Conservation (phyloP, 2,888 invertebrate species). For the Nudaria mundana region DNA sequence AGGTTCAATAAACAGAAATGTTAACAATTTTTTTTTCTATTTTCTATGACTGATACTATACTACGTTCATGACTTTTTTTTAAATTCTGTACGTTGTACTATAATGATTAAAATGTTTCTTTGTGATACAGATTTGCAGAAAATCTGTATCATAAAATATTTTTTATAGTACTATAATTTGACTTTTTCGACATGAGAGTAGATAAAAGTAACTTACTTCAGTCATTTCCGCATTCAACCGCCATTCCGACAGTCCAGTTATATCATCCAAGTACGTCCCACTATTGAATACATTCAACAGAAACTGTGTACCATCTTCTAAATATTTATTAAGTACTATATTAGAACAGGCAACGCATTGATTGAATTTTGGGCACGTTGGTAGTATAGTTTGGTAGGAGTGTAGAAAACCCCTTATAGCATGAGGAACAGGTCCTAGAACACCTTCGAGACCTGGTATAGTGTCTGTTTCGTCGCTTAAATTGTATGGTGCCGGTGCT, state of each 20-base stretch:
- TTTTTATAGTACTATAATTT: no score
- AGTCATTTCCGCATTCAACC: slow-evolving; percentile 81
- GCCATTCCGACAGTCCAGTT: slow-evolving; percentile 87
- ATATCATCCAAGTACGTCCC: slow-evolving; percentile 92
- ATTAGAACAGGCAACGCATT: slow-evolving; percentile 96
- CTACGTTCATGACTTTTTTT: no score
- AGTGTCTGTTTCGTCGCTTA: slow-evolving; percentile 50
- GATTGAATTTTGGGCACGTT: slow-evolving; percentile 91
- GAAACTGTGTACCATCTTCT: slow-evolving; percentile 84
- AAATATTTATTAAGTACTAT: slow-evolving; percentile 56
- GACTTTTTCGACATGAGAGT: no score
- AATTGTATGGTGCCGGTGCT: slow-evolving; percentile 85
- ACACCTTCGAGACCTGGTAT: slow-evolving; percentile 77
- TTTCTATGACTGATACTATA: no score
- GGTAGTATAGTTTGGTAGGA: slow-evolving; percentile 91
- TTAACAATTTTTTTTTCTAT: no score
- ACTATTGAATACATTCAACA: slow-evolving; percentile 89
- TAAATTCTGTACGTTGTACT: no score
- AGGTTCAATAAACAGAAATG: no score
- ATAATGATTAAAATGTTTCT: no score
- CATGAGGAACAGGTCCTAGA: slow-evolving; percentile 94
- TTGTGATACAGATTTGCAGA: no score
- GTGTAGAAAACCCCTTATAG: slow-evolving; percentile 95
- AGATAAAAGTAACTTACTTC: slow-evolving; percentile 80
- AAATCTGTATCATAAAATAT: no score